phyloP scores from a whole-genome alignment of 2,888 invertebrate species.

The Caenorhabditis imperialis region DNA sequence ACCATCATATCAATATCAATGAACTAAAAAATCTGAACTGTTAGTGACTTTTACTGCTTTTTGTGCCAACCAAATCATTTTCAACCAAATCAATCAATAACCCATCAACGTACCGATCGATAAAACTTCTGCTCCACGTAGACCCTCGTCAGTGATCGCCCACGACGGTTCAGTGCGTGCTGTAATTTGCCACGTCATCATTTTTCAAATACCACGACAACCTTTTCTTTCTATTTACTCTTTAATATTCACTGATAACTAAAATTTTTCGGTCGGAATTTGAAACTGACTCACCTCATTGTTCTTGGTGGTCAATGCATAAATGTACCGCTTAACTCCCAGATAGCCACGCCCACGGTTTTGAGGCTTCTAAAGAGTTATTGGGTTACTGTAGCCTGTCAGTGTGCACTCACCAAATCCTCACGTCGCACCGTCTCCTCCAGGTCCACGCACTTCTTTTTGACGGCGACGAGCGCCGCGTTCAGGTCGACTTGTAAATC shows the following conservation, averaged over 20 bases:
- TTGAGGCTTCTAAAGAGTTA: conserved; percentile 18
- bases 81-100: conserved; percentile 3
- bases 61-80: no score
- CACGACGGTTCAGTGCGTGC: conserved; percentile 34
- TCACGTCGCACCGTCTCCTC: conserved; percentile 33
- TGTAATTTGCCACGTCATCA: conserved; percentile 26
- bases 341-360: conserved; percentile 41
- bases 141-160: conserved; percentile 56
- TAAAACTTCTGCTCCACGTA: conserved; percentile 59
- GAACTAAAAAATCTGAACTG: no score
- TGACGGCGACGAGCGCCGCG: conserved; percentile 47
- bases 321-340: conserved; percentile 48
- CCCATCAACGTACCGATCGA: conserved; percentile 34
- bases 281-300: no score
- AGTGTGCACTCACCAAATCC: conserved; percentile 32
- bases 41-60: no score
- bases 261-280: neutral
- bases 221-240: neutral
- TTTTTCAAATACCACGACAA: neutral
- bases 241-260: conserved; percentile 10
- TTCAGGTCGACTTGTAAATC: conserved; percentile 53
- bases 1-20: no score
- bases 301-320: conserved; percentile 41
- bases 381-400: no score
- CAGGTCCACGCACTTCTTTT: conserved; percentile 54